These are phyloP conservation scores for Macrophya annulata DNA, from an alignment of 2,888 invertebrate species.

Conservation along the genomic window DNA sequence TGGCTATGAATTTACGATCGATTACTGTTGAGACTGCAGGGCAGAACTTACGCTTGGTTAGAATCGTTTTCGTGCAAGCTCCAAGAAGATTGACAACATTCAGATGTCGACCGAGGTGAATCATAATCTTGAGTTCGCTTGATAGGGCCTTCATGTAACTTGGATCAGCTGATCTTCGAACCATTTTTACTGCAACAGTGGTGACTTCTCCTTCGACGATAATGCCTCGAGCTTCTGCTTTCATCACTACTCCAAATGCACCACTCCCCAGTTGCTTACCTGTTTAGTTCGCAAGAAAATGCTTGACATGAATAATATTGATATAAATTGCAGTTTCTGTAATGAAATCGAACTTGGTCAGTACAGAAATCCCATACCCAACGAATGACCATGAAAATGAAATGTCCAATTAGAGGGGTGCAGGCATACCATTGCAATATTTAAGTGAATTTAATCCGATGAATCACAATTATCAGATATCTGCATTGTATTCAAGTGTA, in stretches of 20 bases:
- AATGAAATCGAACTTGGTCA: neutral
- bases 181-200: conserved; percentile 83
- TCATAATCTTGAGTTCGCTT: conserved; percentile 83
- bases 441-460: neutral
- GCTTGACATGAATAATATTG: neutral
- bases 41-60: conserved; percentile 76
- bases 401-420: neutral
- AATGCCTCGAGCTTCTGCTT: conserved; percentile 81
- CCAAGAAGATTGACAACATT: conserved; percentile 84
- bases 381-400: neutral
- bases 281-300: conserved; percentile 64
- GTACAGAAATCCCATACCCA: neutral
- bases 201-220: conserved; percentile 76
- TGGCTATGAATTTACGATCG: neutral
- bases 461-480: neutral
- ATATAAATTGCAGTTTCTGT: neutral
- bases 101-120: conserved; percentile 82
- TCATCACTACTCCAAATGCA: conserved; percentile 83
- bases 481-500: neutral
- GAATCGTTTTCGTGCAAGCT: conserved; percentile 81
- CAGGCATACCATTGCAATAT: neutral
- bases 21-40: neutral
- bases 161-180: conserved; percentile 81
- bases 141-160: conserved; percentile 82
- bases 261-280: conserved; percentile 83